These are phyloP conservation scores for Nibea albiflora DNA, from an alignment of 2,113 vertebrate genomes.

Conservation along the genomic window DNA sequence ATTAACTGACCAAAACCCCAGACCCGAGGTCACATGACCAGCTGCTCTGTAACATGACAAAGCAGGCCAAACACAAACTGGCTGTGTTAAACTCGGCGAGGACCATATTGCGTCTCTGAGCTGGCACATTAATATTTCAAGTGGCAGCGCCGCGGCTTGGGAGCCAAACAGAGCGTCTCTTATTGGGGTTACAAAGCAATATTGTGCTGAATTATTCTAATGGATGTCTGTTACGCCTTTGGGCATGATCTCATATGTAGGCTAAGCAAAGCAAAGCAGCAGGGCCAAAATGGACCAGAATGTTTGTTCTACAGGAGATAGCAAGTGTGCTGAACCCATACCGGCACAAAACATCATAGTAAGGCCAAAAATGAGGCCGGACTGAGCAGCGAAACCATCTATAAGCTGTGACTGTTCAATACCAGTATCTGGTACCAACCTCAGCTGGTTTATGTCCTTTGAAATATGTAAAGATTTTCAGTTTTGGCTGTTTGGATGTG, in stretches of 20 bases:
- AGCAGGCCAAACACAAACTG: background rate
- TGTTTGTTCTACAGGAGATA: slow-evolving; percentile 2
- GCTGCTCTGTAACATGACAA: background rate
- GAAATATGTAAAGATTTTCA: too few species aligned
- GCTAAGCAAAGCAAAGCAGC: slow-evolving; percentile 35
- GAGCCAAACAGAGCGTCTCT: slow-evolving; percentile 67
- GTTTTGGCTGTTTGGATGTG: too few species aligned
- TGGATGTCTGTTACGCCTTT: slow-evolving; percentile 54
- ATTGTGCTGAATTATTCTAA: slow-evolving; percentile 70
- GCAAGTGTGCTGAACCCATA: background rate
- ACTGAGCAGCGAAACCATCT: background rate
- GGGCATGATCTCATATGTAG: slow-evolving; percentile 62
- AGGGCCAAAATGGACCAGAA: slow-evolving; percentile 7
- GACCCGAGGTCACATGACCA: background rate
- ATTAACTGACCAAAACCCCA: background rate
- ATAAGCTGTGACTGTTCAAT: too few species aligned
- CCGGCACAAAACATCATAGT: background rate
- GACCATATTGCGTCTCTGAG: slow-evolving; percentile 28
- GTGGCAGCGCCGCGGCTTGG: too few species aligned
- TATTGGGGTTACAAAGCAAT: slow-evolving; percentile 65
- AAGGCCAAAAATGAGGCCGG: background rate
- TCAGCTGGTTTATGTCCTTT: too few species aligned
- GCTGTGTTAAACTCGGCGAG: background rate
- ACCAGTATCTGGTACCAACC: too few species aligned
- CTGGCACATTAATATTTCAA: slow-evolving; percentile 47